phyloP scores from a whole-genome alignment of 2,113 vertebrate genomes.

The Prinia subflava region DNA sequence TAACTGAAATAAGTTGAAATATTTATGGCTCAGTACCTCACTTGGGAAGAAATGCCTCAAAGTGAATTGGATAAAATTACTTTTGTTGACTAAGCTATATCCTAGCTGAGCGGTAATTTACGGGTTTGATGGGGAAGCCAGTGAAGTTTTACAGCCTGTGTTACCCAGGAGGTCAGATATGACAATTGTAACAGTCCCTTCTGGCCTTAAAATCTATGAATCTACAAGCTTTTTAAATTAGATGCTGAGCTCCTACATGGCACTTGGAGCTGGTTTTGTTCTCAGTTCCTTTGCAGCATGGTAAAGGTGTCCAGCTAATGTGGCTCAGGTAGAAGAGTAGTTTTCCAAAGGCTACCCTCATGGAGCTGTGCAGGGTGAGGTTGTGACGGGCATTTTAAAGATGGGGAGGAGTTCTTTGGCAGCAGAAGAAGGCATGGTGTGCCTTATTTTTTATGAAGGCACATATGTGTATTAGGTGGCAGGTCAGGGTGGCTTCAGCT shows the following conservation, averaged over 20 bases:
- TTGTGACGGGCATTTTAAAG: background rate
- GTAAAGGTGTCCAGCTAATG: background rate
- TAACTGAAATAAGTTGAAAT: background rate
- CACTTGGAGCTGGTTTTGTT: background rate
- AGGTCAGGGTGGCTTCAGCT: background rate
- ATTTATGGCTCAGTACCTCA: background rate
- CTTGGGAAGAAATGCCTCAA: background rate
- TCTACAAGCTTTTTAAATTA: background rate
- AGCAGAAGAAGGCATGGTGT: background rate
- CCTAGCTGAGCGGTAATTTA: background rate
- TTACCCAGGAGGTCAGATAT: background rate
- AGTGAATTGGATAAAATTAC: background rate
- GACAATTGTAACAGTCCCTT: background rate
- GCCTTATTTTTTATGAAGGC: background rate
- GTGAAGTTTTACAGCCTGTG: background rate
- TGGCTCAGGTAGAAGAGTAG: background rate
- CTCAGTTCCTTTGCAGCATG: background rate
- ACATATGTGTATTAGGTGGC: background rate
- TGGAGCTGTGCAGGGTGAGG: background rate
- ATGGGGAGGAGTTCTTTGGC: background rate
- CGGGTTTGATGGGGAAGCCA: fast-evolving
- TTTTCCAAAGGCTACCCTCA: background rate
- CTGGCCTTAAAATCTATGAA: background rate
- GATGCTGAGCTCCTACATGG: fast-evolving
- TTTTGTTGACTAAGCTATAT: background rate